phyloP scores from a whole-genome alignment of 2,888 invertebrate species.

The Aproaerema taeniolella region DNA sequence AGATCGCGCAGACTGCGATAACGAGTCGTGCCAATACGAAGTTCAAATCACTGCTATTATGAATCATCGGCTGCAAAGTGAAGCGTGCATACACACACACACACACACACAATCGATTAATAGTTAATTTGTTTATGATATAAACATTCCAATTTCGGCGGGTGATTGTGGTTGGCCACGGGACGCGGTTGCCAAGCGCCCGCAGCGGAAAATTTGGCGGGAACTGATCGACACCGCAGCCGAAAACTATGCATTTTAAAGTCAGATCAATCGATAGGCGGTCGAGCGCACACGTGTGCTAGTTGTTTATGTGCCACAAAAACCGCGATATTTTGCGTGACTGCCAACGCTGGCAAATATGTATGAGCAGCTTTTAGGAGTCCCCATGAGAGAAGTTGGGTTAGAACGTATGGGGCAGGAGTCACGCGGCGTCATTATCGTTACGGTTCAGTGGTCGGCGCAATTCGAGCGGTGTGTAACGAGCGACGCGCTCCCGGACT shows the following conservation, averaged over 20 bases:
- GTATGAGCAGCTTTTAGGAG: constrained; percentile 60
- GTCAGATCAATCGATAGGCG: constrained; percentile 69
- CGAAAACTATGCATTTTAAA: constrained; percentile 68
- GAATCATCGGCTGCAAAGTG: constrained; percentile 17
- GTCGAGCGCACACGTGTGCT: constrained; percentile 59
- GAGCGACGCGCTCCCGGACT: constrained; percentile 54
- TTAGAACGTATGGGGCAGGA: constrained; percentile 53
- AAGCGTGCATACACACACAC: constrained; percentile 10
- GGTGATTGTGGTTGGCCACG: constrained; percentile 47
- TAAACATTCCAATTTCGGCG: constrained; percentile 43
- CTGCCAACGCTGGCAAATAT: constrained; percentile 56
- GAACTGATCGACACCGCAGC: constrained; percentile 59
- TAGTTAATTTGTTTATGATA: constrained; percentile 28
- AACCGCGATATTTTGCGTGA: constrained; percentile 65
- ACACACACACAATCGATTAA: constrained; percentile 15
- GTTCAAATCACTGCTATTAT: constrained; percentile 40
- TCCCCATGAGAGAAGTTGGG: constrained; percentile 64
- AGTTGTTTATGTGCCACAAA: constrained; percentile 72
- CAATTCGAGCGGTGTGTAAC: constrained; percentile 61
- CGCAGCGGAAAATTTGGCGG: constrained; percentile 65
- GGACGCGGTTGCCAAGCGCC: constrained; percentile 62
- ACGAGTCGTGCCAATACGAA: constrained; percentile 50
- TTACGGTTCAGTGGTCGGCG: constrained; percentile 59
- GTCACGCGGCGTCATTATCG: constrained; percentile 61
- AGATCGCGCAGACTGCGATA: constrained; percentile 59